Base-by-base conservation (phyloP, 1,140 invertebrate genomes). In the Drosophila equinoxialis region DNA sequence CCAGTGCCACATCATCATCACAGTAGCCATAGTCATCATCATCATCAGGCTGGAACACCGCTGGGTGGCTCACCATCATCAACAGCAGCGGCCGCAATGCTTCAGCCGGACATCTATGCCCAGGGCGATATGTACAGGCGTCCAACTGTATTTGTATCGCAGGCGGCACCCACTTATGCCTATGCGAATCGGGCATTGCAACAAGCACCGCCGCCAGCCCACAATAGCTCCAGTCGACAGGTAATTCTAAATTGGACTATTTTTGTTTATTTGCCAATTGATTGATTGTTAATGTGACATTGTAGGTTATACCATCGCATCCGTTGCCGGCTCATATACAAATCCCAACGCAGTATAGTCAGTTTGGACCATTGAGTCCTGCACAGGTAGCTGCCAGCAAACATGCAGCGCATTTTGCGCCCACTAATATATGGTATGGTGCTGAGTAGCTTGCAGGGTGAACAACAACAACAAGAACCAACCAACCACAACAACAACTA, bases 271-370 rank as follows among this genome's bases (percentile, higher is more conserved):
- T 30, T 30, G 3, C 26, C 0, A 30, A 30, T 6, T 7, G 59
- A 48, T 17, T n/a, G 2, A 23, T 23, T 13, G 2, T 30, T n/a
- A 6, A 35, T 20, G n/a, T 10, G 26, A 2, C 13, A 2, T 30
- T 45, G 2, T 58, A 92, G 91, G 91, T 92, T 48, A 81, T 92
- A 90, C 93, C 95, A 62, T 94, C 94, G 65, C 96, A 97, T 91
- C 96, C 96, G 63, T 93, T 97, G 79, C 97, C 97, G 67, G 96
- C 97, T 7, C 97, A 97, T 92, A 95, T 97, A 93, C 96, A 97
- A 92, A 95, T 96, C 82, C 95, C 94, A 69, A 93, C 94, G 26
- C 95, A 92, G 76, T 92, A 95, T 78, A 93, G 94, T 65, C 94
- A 94, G 86, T 94, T 95, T 87, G 93, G 91, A 71, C 95, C 95